phyloP scores from a whole-genome alignment of 1,140 invertebrate genomes.

The Heliconius eleuchia region DNA sequence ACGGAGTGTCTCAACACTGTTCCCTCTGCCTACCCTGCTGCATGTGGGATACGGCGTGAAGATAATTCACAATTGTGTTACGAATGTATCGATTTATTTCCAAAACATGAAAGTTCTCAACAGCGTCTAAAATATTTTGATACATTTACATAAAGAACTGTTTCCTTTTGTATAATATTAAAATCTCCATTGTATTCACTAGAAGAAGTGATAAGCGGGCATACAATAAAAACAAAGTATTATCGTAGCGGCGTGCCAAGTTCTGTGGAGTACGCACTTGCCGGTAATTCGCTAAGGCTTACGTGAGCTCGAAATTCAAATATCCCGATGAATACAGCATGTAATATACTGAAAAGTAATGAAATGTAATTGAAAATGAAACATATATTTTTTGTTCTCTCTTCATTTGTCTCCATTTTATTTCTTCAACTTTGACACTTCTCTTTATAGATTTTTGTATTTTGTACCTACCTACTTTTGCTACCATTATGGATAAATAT shows the following conservation, averaged over 20 bases:
- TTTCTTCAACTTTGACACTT: no score
- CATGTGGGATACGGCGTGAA: no score
- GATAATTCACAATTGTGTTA: no score
- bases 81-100: not conserved
- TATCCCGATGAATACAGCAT: constrained; percentile 4
- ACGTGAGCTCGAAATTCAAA: constrained; percentile 18
- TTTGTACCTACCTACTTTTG: not conserved
- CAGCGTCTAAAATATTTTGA: not conserved
- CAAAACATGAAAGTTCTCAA: not conserved
- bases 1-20: no score
- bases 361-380: not conserved
- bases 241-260: constrained; percentile 37
- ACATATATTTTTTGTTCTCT: not conserved
- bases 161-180: constrained; percentile 22
- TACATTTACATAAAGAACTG: constrained; percentile 13
- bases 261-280: constrained; percentile 28
- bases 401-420: no score
- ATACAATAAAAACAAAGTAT: constrained; percentile 41
- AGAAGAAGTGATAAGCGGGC: constrained; percentile 26
- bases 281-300: constrained; percentile 20
- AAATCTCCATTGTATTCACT: constrained; percentile 30
- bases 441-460: no score
- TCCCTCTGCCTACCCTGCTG: no score
- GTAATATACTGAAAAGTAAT: not conserved
- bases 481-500: not conserved